Conservation (phyloP, 35 echinoderm and acorn worm species). For the Apostichopus californicus region DNA sequence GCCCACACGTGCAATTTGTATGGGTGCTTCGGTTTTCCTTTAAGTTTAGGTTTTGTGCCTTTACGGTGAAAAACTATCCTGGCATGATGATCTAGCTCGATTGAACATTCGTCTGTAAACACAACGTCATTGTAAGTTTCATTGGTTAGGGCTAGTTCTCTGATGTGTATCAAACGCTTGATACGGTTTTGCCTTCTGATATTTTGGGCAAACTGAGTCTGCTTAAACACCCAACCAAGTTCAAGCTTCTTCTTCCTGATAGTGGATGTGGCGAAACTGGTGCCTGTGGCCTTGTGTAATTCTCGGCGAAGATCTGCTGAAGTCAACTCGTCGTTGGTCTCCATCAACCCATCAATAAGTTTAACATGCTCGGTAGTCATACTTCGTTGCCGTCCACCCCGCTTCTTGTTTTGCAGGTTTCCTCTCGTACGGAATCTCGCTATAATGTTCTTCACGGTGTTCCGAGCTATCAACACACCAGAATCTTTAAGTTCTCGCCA, state of each 20-base stretch:
- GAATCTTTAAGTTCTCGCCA: background rate
- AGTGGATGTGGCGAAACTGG: background rate
- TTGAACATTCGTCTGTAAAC: constrained; percentile 23
- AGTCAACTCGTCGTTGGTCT: constrained; percentile 10
- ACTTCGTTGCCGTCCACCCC: background rate
- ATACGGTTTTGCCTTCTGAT: constrained; percentile 18
- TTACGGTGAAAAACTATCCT: background rate
- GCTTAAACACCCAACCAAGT: constrained; percentile 15
- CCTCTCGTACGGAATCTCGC: background rate
- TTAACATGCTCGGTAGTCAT: background rate
- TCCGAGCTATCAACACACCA: background rate
- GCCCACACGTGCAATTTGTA: constrained; percentile 62
- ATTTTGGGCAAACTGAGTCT: background rate
- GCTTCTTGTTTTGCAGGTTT: background rate
- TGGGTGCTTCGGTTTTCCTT: constrained; percentile 58
- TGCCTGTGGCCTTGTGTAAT: background rate
- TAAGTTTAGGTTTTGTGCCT: constrained; percentile 17
- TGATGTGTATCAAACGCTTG: background rate
- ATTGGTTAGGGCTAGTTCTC: background rate
- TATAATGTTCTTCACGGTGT: constrained; percentile 50
- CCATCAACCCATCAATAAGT: constrained; percentile 26
- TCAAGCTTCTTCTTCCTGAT: background rate
- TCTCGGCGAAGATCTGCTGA: constrained; percentile 2
- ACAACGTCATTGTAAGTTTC: background rate
- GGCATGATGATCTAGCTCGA: background rate